Percentiles rank a stretch among this genome's conserved stretches.
These are phyloP conservation scores for Narcine bancroftii DNA, from an alignment of 2,113 vertebrate genomes.

Conservation along the genomic window DNA sequence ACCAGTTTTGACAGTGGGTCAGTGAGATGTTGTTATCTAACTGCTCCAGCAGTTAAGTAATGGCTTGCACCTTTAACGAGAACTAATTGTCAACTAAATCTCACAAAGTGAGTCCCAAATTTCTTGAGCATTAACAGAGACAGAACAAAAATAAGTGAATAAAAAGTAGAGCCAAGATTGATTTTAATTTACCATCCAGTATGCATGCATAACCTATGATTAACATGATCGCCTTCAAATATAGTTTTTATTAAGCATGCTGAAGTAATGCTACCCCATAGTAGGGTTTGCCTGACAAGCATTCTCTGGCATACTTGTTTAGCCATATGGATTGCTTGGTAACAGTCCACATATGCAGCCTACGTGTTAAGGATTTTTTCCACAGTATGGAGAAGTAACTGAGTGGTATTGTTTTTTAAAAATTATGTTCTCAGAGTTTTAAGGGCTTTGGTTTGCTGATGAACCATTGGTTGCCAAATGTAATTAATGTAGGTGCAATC, in stretches of 20 bases:
- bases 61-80: background rate
- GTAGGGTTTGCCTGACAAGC: background rate
- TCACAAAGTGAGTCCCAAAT: background rate
- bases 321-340: constrained; percentile 4
- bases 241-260: background rate
- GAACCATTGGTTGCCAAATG: background rate
- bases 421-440: constrained; percentile 7
- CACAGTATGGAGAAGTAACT: background rate
- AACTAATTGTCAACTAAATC: background rate
- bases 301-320: constrained; percentile 23
- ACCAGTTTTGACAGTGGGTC: background rate
- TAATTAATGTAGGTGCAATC: background rate
- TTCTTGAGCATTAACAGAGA: background rate
- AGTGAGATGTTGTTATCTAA: constrained; percentile 12
- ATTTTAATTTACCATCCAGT: background rate
- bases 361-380: background rate
- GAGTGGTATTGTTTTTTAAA: background rate
- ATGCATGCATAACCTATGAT: background rate
- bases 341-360: background rate
- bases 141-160: background rate
- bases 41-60: background rate
- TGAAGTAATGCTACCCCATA: background rate
- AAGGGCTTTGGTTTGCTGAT: background rate
- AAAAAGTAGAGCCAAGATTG: background rate
- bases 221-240: background rate